Conservation (phyloP, 1,140 invertebrate genomes). For the Dendrolimus punctatus region DNA sequence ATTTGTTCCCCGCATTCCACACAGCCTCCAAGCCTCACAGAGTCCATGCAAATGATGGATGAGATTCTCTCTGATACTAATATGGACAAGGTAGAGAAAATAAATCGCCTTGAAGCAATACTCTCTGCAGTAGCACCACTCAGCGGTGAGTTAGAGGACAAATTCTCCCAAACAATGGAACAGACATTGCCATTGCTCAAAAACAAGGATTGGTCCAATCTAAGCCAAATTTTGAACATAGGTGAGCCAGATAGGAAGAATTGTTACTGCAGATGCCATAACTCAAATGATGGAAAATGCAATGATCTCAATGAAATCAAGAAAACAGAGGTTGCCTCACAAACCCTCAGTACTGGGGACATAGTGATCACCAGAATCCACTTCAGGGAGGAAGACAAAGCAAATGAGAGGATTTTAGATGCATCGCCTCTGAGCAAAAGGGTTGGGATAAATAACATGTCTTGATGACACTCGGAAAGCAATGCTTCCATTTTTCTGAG, state of each 20-base stretch:
- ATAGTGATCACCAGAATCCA: conserved; percentile 93
- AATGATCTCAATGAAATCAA: conserved; percentile 66
- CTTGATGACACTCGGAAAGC: conserved; percentile 48
- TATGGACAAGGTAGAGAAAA: conserved; percentile 89
- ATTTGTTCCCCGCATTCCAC: conserved; percentile 81
- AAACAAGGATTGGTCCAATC: conserved; percentile 66
- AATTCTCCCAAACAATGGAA: conserved; percentile 67
- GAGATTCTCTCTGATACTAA: conserved; percentile 87
- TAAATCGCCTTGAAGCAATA: conserved; percentile 89
- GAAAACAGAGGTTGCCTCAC: conserved; percentile 75
- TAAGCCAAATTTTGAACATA: conserved; percentile 63
- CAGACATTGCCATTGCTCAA: conserved; percentile 65
- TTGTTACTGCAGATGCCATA: conserved; percentile 73
- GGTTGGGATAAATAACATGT: conserved; percentile 55
- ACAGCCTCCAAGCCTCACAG: conserved; percentile 90
- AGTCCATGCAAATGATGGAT: conserved; percentile 92
- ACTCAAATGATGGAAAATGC: conserved; percentile 46
- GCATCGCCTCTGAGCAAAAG: conserved; percentile 62
- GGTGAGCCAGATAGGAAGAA: conserved; percentile 54
- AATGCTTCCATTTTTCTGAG: conserved; percentile 48
- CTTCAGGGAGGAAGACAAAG: conserved; percentile 80
- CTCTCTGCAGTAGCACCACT: conserved; percentile 82
- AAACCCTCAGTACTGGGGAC: conserved; percentile 93
- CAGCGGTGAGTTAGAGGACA: conserved; percentile 61
- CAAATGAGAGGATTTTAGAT: conserved; percentile 71